These are phyloP conservation scores for Tinamus guttatus DNA, from an alignment of 2,113 vertebrate species.

Conservation along the genomic window DNA sequence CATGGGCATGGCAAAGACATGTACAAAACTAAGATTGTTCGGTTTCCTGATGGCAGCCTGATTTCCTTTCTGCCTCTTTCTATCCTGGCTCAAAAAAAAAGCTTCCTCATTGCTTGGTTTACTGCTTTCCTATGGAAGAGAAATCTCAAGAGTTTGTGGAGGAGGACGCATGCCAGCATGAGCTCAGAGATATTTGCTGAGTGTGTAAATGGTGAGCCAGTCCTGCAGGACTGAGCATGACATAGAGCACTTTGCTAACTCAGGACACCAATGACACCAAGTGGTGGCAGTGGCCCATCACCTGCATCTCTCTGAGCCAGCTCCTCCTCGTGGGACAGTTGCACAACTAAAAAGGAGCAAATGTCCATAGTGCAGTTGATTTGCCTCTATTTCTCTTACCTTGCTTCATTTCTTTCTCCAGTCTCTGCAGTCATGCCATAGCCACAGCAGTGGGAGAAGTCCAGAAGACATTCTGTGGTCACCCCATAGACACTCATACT, in stretches of 20 bases:
- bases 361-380: not conserved
- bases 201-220: slow-evolving; percentile 70
- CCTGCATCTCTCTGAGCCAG: not conserved
- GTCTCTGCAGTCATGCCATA: slow-evolving; percentile 73
- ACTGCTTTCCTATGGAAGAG: slow-evolving; percentile 79
- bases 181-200: slow-evolving; percentile 56
- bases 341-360: not conserved
- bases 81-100: not conserved
- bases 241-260: not conserved
- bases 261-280: slow-evolving; percentile 32
- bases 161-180: slow-evolving; percentile 35
- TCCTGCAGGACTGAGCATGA: not conserved
- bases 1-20: not conserved
- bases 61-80: not conserved
- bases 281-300: not conserved
- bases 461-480: slow-evolving; percentile 50
- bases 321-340: not conserved
- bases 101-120: slow-evolving; percentile 76
- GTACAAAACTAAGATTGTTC: not conserved
- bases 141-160: slow-evolving; percentile 79
- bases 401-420: not conserved
- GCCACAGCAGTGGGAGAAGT: slow-evolving; percentile 70
- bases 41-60: not conserved
- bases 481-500: slow-evolving; percentile 25
- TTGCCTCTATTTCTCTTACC: not conserved